Base-by-base conservation (phyloP, 2,797 vertebrate species). In the Iguana delicatissima region DNA sequence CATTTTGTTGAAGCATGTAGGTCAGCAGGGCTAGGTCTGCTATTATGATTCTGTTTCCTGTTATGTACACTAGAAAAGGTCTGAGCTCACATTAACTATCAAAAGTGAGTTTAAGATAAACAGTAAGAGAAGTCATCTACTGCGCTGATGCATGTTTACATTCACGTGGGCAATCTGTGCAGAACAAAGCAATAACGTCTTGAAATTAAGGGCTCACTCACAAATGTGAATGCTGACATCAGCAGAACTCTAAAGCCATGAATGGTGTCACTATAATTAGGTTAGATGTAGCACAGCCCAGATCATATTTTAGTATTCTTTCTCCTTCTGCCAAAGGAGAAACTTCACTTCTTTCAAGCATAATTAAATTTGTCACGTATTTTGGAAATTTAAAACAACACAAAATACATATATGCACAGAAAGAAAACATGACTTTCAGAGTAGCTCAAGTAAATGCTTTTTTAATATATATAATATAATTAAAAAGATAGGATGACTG, bases 321-420 rank as follows among this genome's bases (percentile, higher is more conserved):
- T 55, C 85, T 85, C 76, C 50, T 55, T 91, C 42, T 93, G n/a
- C 0, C 8, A 92, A 85, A 88, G 77, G 59, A 93, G 12, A 77
- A 81, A 52, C 22, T 90, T 94, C 94, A 69, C 91, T 93, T 95
- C 89, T 95, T 95, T 93, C 73, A 89, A 73, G 35, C 82, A 22
- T 90, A 89, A 94, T 94, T 94, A 82, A 42, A 89, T 95, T 92
- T 93, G 87, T 93, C 86, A 93, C 10, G 24, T 90, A 85, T 94
- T 94, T 93, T 93, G 77, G 88, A 90, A 87, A 64, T 92, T 46
- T 1, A 69, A 80, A 74, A 18, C 13, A 35, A 59, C 55, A 22
- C 9, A 62, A 38, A 87, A 93, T 64, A 69, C 2, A 69, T 81
- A 55, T 0, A 0, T 87, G 67, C 35, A 38, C 87, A 87, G 94